Conservation (phyloP, 1,140 invertebrate species). For the Danaus melanippus region DNA sequence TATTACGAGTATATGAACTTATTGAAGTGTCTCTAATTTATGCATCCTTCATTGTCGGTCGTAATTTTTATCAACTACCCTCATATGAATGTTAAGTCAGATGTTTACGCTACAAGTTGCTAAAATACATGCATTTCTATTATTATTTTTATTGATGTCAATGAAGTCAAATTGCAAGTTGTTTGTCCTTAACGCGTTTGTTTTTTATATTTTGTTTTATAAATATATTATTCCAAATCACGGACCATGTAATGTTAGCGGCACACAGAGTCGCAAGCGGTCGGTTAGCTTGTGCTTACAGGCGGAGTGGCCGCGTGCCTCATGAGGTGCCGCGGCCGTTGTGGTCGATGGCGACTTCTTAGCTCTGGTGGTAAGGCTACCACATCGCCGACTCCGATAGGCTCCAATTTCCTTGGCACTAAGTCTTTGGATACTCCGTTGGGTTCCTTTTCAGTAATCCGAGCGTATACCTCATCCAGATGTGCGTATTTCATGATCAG, state of each 20-base stretch:
- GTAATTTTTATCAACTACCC: too few species aligned
- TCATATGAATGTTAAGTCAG: too few species aligned
- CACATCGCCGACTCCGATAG: conserved; percentile 50
- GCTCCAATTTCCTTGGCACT: conserved; percentile 48
- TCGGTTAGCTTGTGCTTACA: conserved; percentile 71
- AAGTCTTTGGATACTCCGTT: conserved; percentile 30
- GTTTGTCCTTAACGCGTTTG: conserved; percentile 6
- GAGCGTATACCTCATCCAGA: conserved; percentile 77
- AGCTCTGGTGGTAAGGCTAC: conserved; percentile 56
- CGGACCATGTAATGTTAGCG: conserved; percentile 61
- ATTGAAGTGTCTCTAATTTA: too few species aligned
- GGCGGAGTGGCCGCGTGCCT: conserved; percentile 68
- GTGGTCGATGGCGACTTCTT: conserved; percentile 56
- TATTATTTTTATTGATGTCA: not conserved
- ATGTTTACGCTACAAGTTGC: too few species aligned
- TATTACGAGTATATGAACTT: too few species aligned
- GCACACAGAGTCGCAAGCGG: conserved; percentile 61
- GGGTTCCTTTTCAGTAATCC: conserved; percentile 46
- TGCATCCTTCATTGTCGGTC: too few species aligned
- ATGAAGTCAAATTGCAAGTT: too few species aligned
- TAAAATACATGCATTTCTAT: conserved; percentile 30
- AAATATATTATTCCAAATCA: conserved; percentile 30
- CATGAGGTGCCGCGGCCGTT: conserved; percentile 48
- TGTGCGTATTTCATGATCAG: conserved; percentile 84
- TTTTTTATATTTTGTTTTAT: conserved; percentile 6